These are phyloP conservation scores for Pollicipes pollicipes DNA, from an alignment of 1,140 invertebrate species.

Conservation along the genomic window DNA sequence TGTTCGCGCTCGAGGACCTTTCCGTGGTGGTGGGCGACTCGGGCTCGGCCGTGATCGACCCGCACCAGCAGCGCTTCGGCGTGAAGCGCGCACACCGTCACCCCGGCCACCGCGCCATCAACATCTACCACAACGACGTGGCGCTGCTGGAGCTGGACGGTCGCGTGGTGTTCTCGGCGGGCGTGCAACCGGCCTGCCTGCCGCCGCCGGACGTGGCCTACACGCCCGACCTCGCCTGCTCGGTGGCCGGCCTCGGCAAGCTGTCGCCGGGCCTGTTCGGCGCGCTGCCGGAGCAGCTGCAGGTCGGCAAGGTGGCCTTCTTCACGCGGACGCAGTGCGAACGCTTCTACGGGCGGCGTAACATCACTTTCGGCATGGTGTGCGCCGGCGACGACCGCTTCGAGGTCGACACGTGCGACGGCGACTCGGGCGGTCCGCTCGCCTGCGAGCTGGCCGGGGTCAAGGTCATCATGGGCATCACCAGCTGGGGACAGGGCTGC, in stretches of 20 bases:
- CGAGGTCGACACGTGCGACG: conserved; percentile 69
- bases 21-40: conserved; percentile 1
- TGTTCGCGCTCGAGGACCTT: background rate
- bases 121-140: conserved; percentile 3
- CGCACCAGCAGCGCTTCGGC: background rate
- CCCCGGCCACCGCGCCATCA: background rate
- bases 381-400: conserved; percentile 68
- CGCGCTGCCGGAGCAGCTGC: conserved; percentile 10
- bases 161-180: background rate
- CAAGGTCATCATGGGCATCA: conserved; percentile 23
- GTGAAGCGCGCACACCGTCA: background rate
- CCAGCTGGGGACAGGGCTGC: conserved; percentile 24
- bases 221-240: conserved; percentile 11
- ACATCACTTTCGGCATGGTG: conserved; percentile 43
- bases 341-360: conserved; percentile 10
- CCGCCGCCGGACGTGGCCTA: conserved; percentile 12
- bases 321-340: conserved; percentile 10
- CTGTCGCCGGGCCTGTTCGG: conserved; percentile 1
- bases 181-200: conserved; percentile 18
- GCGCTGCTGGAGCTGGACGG: background rate
- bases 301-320: conserved; percentile 11
- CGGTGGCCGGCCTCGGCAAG: conserved; percentile 18
- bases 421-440: conserved; percentile 54
- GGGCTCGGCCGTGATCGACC: background rate
- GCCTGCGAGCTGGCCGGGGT: conserved; percentile 30